phyloP scores from a whole-genome alignment of 2,888 invertebrate genomes.

The Cataglyphis albicans region DNA sequence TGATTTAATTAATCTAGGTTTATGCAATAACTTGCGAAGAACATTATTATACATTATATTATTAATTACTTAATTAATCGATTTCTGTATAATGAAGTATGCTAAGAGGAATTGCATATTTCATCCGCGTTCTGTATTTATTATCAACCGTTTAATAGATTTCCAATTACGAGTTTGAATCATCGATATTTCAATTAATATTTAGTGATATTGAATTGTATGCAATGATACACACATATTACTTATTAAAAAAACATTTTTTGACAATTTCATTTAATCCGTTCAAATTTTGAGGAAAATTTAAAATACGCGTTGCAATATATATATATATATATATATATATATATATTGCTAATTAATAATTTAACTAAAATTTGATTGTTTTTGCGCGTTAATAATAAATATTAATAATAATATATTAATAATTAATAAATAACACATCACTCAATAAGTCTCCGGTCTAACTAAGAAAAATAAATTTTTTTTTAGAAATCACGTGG shows the following conservation, averaged over 20 bases:
- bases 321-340: too few species aligned
- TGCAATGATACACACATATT: not conserved
- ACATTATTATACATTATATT: slow-evolving; percentile 34
- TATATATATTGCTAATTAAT: not conserved
- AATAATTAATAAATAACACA: too few species aligned
- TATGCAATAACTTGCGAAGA: slow-evolving; percentile 22
- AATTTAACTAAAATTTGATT: not conserved
- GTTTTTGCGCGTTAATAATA: not conserved
- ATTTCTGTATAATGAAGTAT: slow-evolving; percentile 27
- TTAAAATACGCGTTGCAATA: not conserved
- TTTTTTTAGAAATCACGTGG: too few species aligned
- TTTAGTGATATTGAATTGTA: not conserved
- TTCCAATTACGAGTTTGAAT: slow-evolving; percentile 24
- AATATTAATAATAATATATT: too few species aligned
- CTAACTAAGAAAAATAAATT: too few species aligned
- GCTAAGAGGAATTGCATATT: slow-evolving; percentile 30
- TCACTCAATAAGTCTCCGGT: too few species aligned
- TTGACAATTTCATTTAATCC: not conserved
- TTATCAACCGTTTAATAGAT: slow-evolving; percentile 31
- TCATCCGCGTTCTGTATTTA: slow-evolving; percentile 11
- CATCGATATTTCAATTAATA: slow-evolving; percentile 26
- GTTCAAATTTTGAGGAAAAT: not conserved
- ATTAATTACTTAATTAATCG: slow-evolving; percentile 23
- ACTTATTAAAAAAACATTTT: not conserved
- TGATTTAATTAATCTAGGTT: slow-evolving; percentile 34